Evolutionary conservation across 2,797 vertebrate species (phyloP), one percentile per base, ranked within the genome.

Genomic region (Hipposideros larvatus): DNA sequence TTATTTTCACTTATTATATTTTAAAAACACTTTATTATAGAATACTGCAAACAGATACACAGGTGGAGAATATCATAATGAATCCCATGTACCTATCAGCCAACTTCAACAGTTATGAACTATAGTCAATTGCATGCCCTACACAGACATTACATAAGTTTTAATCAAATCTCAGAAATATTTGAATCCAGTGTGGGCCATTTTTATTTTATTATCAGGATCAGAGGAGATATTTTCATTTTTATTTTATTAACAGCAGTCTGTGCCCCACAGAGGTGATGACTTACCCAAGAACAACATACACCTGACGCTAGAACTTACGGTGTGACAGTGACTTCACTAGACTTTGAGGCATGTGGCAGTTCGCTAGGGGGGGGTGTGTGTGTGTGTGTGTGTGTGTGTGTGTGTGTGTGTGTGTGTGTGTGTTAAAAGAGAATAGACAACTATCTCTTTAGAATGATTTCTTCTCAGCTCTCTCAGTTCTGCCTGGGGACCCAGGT

Each of bases 391-490:
- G 43, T 43, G 2, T 66, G 61, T 22, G 37, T 43, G 31, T 24
- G 41, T 26, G 19, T 70, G 24, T 48, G 16, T 51, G 31, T 37
- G 71, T 37, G 26, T 48, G 7, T 19, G 0, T 55, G 51, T 48
- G 59, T 74, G n/a, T 80, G 63, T 34, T 63, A 37, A 66, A 68
- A 70, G 26, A 70, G 28, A 26, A 7, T 55, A 53, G 31, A 9
- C 63, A 71, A 51, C 14, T 91, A 41, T 41, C n/a, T 66, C 24
- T 77, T 96, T 34, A 91, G 53, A 94, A 84, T 66, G 63, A 66
- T 87, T 90, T 96, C 41, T 94, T 51, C 48, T 51, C 48, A 51
- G 48, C 4, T 51, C 48, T 48, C 11, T 94, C 16, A 24, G 4
- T 65, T 89, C 75, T 75, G 28, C n/a, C 68, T n/a, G 14, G 48